Base-by-base conservation (phyloP, 2,888 invertebrate genomes). In the Pasiphila rectangulata region DNA sequence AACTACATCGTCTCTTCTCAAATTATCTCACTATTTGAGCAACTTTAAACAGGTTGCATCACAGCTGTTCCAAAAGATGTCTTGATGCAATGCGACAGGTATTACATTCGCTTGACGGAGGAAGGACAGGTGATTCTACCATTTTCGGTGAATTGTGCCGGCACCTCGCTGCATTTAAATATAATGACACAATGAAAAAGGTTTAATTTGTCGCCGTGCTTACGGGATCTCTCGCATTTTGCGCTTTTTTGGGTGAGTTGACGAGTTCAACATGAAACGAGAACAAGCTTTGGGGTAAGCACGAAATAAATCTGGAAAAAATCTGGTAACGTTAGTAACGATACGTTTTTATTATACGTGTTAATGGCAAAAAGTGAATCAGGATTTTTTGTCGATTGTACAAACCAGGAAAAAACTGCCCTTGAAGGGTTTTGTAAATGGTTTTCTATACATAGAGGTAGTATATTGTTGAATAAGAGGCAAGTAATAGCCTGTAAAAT, bases 111-210 rank as follows among this genome's bases (percentile, higher is more conserved):
- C 38, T 48, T 62, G 57, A 42, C 27, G 23, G 16, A 46, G 29
- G 37, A n/a, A 41, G 44, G 66, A 65, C 68, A 76, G 75, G 73
- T 77, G 72, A 74, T 70, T 67, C 70, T 67, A 63, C 66, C 72
- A 72, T 73, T 74, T 78, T 74, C 47, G 63, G 69, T 66, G 59
- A 72, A 74, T 69, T 69, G 70, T 68, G 70, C 59, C 64, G 61
- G 67, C 69, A 70, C 72, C 69, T 68, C 50, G 64, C 69, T 75
- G 73, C 71, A 75, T 83, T 83, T 77, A 74, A 83, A 80, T 75
- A 70, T 79, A 78, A 81, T 74, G 73, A 69, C 64, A 69, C 70
- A 74, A 43, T 48, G 71, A 73, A 76, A 56, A 78, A 72, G 69
- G 66, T 67, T 63, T 70, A 76, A 80, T 80, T 82, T 76, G 75